Conservation (phyloP, 1,140 invertebrate genomes). For the Achatina immaculata region DNA sequence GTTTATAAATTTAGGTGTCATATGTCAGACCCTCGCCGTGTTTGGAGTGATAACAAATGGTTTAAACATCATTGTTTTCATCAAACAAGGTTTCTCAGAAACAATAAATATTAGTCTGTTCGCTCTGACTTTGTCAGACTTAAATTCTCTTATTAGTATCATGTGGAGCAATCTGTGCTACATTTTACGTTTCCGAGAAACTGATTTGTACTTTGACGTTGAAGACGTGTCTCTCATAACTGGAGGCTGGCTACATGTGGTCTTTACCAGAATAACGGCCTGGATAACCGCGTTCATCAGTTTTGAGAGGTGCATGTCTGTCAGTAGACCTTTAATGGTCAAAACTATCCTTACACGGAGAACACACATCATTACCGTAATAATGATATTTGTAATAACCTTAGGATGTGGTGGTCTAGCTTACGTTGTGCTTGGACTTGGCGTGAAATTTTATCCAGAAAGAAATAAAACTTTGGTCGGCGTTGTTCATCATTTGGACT, state of each 20-base stretch:
- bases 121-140: neutral
- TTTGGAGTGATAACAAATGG: neutral
- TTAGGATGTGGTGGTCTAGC: neutral
- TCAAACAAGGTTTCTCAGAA: neutral
- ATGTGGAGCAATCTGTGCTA: conserved; percentile 1
- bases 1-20: neutral
- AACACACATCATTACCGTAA: neutral
- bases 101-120: neutral
- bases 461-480: neutral
- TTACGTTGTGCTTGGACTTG: neutral
- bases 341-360: neutral
- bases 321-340: neutral
- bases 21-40: neutral
- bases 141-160: neutral
- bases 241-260: neutral
- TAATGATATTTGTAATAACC: neutral
- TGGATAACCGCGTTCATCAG: conserved; percentile 18
- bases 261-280: neutral
- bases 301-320: conserved; percentile 1
- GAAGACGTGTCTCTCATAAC: neutral
- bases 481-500: neutral
- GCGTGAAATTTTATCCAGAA: neutral
- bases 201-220: neutral
- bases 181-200: neutral
- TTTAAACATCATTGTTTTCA: neutral